phyloP scores from a whole-genome alignment of 2,797 vertebrate genomes.

The Macrochelys suwanniensis region DNA sequence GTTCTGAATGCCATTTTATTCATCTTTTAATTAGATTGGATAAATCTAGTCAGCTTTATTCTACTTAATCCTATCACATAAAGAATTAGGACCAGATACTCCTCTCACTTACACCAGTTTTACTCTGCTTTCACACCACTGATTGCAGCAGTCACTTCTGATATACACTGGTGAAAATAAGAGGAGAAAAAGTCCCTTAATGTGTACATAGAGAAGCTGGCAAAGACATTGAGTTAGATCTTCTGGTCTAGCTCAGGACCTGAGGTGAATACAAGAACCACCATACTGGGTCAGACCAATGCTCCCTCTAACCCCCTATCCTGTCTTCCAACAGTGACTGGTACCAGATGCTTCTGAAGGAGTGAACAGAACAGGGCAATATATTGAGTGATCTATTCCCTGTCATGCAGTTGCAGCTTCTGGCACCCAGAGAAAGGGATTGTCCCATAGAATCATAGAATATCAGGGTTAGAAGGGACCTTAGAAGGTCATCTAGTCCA shows the following conservation, averaged over 20 bases:
- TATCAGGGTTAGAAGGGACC: no score
- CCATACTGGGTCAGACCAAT: neutral
- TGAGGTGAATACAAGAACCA: neutral
- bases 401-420: neutral
- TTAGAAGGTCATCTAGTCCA: no score
- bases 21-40: neutral
- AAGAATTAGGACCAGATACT: neutral
- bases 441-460: neutral
- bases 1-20: slow-evolving; percentile 21
- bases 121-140: neutral
- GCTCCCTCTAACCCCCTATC: neutral
- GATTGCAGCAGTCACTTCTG: neutral
- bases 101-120: neutral
- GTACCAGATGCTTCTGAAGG: neutral
- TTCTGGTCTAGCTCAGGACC: neutral
- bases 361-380: neutral
- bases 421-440: neutral
- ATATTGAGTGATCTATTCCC: neutral
- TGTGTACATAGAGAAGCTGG: neutral
- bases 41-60: slow-evolving; percentile 5
- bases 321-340: neutral
- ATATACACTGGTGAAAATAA: neutral
- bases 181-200: neutral
- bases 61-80: neutral
- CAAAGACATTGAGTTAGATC: neutral